These are phyloP conservation scores for Sylvia borin DNA, from an alignment of 2,797 vertebrate species.

Conservation along the genomic window DNA sequence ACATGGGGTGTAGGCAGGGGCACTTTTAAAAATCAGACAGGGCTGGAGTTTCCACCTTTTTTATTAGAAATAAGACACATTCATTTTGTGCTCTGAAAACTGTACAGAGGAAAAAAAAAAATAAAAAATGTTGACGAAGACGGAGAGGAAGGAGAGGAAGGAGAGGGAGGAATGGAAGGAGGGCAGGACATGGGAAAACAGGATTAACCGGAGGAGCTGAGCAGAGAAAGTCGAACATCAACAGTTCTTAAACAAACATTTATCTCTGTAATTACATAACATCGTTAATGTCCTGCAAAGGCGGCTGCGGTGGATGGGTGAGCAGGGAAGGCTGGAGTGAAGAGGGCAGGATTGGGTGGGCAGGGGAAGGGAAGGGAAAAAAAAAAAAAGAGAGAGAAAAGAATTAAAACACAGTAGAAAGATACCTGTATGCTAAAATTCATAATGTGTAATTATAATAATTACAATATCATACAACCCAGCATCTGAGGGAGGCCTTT, in stretches of 20 bases:
- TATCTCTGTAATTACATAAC: conserved; percentile 65
- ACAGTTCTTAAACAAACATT: conserved; percentile 75
- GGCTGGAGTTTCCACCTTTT: conserved; percentile 71
- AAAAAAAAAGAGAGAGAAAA: conserved; percentile 60
- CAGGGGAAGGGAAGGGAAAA: not conserved
- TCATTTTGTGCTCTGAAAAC: conserved; percentile 98
- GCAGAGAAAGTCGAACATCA: conserved; percentile 76
- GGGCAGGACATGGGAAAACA: conserved; percentile 70
- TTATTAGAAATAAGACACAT: conserved; percentile 99
- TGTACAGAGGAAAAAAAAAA: conserved; percentile 86
- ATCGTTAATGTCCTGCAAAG: conserved; percentile 43
- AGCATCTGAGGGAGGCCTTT: conserved; percentile 86
- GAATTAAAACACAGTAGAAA: conserved; percentile 91
- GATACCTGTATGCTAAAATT: conserved; percentile 92
- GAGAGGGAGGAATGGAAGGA: not conserved
- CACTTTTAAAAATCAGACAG: conserved; percentile 45
- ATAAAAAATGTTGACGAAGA: conserved; percentile 60
- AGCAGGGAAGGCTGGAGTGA: not conserved
- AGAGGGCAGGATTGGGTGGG: not conserved
- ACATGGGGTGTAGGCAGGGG: not conserved
- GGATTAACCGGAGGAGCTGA: conserved; percentile 56
- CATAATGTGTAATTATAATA: conserved; percentile 90
- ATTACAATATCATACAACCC: conserved; percentile 94
- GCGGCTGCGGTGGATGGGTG: not conserved
- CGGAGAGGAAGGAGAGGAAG: not conserved